Percentiles rank a stretch among this genome's conserved stretches.
Evolutionary conservation across 2,888 invertebrate species (phyloP).

Genomic region (Caenorhabditis angaria): DNA sequence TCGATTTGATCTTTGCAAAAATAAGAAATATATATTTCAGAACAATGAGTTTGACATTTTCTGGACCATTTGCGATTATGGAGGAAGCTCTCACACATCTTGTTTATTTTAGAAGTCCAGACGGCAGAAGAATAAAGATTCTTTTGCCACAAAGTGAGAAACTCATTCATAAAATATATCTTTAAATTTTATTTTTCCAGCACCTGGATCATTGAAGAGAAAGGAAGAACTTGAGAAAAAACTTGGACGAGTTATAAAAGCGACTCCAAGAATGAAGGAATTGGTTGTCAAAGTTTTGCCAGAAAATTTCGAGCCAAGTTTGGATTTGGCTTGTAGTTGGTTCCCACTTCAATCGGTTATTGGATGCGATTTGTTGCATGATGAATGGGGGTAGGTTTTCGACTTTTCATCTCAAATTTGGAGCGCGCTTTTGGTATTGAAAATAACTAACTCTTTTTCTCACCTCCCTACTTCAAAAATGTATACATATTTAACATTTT

Average conservation of each 20-base stretch:
- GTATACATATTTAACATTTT: not conserved
- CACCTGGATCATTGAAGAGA: slow-evolving; percentile 34
- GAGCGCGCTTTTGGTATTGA: not conserved
- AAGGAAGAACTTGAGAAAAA: slow-evolving; percentile 53
- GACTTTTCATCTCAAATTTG: not conserved
- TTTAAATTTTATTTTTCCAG: slow-evolving; percentile 17
- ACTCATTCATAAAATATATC: not conserved
- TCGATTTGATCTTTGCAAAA: not conserved
- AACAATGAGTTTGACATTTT: slow-evolving; percentile 37
- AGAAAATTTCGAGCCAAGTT: slow-evolving; percentile 24
- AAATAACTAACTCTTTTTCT: no score
- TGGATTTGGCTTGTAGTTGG: slow-evolving; percentile 45
- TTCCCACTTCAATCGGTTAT: slow-evolving; percentile 41
- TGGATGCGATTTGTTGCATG: slow-evolving; percentile 28
- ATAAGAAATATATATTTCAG: slow-evolving; percentile 16
- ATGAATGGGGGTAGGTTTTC: slow-evolving; percentile 31
- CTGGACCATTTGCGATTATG: slow-evolving; percentile 40
- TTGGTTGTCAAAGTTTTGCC: slow-evolving; percentile 46
- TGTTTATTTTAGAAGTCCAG: slow-evolving; percentile 48
- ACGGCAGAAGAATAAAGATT: slow-evolving; percentile 47
- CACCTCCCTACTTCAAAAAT: no score
- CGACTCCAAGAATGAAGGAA: slow-evolving; percentile 44
- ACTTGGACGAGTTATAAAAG: slow-evolving; percentile 47
- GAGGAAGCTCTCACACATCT: slow-evolving; percentile 49
- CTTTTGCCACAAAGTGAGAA: slow-evolving; percentile 52